These are phyloP conservation scores for Plagiodera versicolora DNA, from an alignment of 2,888 invertebrate genomes.

Conservation along the genomic window DNA sequence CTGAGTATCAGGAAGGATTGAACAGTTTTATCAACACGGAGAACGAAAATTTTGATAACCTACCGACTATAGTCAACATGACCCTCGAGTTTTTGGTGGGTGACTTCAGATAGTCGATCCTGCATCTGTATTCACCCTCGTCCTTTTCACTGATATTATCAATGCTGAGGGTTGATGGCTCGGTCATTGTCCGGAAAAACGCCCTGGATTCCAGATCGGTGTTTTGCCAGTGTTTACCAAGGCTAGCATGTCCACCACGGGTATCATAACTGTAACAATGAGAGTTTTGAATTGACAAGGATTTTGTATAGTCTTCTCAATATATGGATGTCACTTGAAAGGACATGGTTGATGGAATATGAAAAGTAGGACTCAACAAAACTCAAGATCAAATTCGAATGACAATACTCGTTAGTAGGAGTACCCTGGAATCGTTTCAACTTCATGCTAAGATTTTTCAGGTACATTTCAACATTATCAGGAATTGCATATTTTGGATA, in stretches of 20 bases:
- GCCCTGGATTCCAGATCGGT: constrained; percentile 67
- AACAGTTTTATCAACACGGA: no score
- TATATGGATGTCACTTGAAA: background rate
- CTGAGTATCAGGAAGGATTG: no score
- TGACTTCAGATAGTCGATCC: constrained; percentile 79
- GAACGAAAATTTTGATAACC: constrained; percentile 43
- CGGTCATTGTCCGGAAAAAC: constrained; percentile 68
- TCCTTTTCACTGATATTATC: constrained; percentile 67
- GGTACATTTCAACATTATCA: no score
- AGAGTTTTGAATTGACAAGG: background rate
- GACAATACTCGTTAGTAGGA: no score
- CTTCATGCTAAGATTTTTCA: no score
- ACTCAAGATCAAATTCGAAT: no score
- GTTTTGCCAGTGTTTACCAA: constrained; percentile 73
- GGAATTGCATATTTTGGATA: no score
- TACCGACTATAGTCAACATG: constrained; percentile 74
- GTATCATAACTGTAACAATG: constrained; percentile 68
- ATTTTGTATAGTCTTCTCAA: background rate
- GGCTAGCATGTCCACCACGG: constrained; percentile 60
- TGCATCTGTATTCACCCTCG: constrained; percentile 76
- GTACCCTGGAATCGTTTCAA: no score
- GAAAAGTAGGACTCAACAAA: no score
- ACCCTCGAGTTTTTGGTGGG: constrained; percentile 78
- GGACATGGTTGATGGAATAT: no score
- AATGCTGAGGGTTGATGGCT: constrained; percentile 70